Evolutionary conservation across 2,113 vertebrate species (phyloP), one percentile per base, ranked within the genome.

Genomic region (Scopus umbretta): DNA sequence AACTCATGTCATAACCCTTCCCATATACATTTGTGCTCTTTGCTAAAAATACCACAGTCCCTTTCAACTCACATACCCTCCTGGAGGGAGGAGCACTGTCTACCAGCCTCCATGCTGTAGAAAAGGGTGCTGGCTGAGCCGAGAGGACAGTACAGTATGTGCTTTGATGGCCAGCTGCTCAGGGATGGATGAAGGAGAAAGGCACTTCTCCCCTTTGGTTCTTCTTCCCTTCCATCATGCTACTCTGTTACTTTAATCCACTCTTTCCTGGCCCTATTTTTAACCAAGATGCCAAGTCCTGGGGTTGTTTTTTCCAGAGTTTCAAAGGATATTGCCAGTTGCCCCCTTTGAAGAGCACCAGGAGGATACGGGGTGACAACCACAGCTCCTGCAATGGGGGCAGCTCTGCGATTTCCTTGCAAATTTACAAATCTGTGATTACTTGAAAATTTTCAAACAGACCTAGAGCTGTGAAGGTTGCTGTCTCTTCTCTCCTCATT

Each of bases 1-100:
- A 55, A 2, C 26, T 70, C n/a, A 1, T 79, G 83, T 91, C 93
- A 26, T 63, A 88, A 95, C 90, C 88, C 42, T 96, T 97, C 94
- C 88, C 94, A 92, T 65, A 86, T 2, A 63, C 4, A 62, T 76
- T 43, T 71, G 55, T 73, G 32, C 26, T 90, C 63, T 80, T 94
- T 66, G 29, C 82, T 97, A 96, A 95, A 96, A 95, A 93, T 93
- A 94, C 16, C 72, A 22, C 0, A 0, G 20, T 29, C 17, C 17
- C 10, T 70, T 73, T 23, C 2, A 3, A 16, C 30, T 56, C 72
- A 26, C 0, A 0, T 70, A 85, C 72, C 32, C 22, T 50, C 4
- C 11, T 12, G 1, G 79, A 70, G 23, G 27, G n/a, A 86, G 59
- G 5, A 90, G 49, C 10, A 18, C 30, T 4, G 1, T 20, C 26